These are phyloP conservation scores for Carposina sasakii DNA, from an alignment of 1,140 invertebrate species.

Conservation along the genomic window DNA sequence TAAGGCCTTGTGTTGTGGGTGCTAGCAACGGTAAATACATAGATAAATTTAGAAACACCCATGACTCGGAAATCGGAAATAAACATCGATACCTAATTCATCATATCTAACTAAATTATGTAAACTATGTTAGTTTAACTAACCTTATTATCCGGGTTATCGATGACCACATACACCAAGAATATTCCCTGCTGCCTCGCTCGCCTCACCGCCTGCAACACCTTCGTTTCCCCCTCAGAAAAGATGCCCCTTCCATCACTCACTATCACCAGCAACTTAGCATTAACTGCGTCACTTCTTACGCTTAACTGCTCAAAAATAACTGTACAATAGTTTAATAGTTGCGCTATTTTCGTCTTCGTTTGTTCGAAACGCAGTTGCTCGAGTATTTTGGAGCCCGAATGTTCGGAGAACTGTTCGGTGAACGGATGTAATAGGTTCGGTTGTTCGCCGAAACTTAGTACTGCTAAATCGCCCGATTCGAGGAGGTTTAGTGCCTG, in stretches of 20 bases:
- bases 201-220: slow-evolving; percentile 85
- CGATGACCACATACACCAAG: slow-evolving; percentile 95
- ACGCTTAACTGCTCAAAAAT: slow-evolving; percentile 77
- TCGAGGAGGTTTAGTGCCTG: slow-evolving; percentile 94
- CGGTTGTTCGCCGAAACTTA: slow-evolving; percentile 93
- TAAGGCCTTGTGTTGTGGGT: too few relatives aligned
- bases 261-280: slow-evolving; percentile 92
- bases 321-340: slow-evolving; percentile 85
- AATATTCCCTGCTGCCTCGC: slow-evolving; percentile 90
- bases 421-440: slow-evolving; percentile 89
- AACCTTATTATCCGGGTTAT: slow-evolving; percentile 93
- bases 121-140: slow-evolving; percentile 22
- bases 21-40: too few relatives aligned
- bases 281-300: slow-evolving; percentile 76
- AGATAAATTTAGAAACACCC: too few relatives aligned
- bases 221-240: slow-evolving; percentile 87
- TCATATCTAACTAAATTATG: too few relatives aligned
- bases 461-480: slow-evolving; percentile 91
- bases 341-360: slow-evolving; percentile 84
- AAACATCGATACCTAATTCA: too few relatives aligned
- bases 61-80: slow-evolving; percentile 21
- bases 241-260: slow-evolving; percentile 96
- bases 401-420: slow-evolving; percentile 88
- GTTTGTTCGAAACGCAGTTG: slow-evolving; percentile 87
- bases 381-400: slow-evolving; percentile 85